Evolutionary conservation across 2,797 vertebrate species (phyloP), one percentile per base, ranked within the genome.

Genomic region (Apogon hyalosoma): DNA sequence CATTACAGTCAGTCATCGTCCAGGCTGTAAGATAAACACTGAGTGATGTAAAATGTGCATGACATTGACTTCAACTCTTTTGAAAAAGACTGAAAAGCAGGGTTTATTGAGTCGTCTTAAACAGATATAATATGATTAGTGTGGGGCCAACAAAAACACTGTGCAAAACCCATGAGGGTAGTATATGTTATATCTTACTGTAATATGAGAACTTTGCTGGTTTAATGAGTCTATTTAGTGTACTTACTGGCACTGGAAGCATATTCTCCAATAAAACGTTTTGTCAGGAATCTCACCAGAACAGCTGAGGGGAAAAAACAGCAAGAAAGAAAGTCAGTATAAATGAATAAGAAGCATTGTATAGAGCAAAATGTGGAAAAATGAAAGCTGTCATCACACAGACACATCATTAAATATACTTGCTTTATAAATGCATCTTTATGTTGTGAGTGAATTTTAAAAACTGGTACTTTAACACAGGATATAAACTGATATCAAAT

Each of bases 241-340:
- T 42, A 84, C 80, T 62, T 76, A 85, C 84, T 79, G 52, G 78
- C 49, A 61, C 71, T 87, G 48, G 86, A 91, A 7, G 73, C 79
- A 48, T 88, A 85, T 60, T 89, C 86, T 66, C 87, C 75, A 61
- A 88, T 90, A 59, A 91, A 83, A 40, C 85, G 78, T 42, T 84
- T 85, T 14, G 87, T 90, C 73, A 90, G 69, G 78, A 91, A 91
- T 79, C 87, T 84, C 69, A 83, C 83, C 69, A 88, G 64, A 71
- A 90, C 73, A 52, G 83, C 89, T 92, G 45, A 16, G 63, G 61
- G 53, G 24, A 66, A 51, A 36, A 14, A 5, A 45, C 12, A 31
- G 38, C 10, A 38, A 54, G 2, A 53, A 11, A 58, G 1, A 39
- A 28, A 54, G 43, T 43, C 11, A 15, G 40, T 46, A 9, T 19